Base-by-base conservation (phyloP, 2,888 invertebrate genomes). In the Drosophila aldrichi region DNA sequence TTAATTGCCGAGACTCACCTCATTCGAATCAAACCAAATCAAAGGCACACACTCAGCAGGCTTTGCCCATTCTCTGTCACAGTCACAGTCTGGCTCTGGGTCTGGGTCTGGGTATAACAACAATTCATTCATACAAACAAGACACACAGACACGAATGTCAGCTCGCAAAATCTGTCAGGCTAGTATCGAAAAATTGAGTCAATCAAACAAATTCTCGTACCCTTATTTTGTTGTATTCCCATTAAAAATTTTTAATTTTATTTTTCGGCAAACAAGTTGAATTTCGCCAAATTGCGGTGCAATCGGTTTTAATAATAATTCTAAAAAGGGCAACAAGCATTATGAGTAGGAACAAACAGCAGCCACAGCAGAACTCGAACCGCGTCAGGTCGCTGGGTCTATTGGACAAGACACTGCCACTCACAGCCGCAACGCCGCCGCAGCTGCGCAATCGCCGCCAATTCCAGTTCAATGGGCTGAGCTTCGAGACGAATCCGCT, bases 401-500 rank as follows among this genome's bases (percentile, higher is more conserved):
- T 88, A 9, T 12, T 82, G 34, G 38, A 64, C 16, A 75, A 71
- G 32, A 44, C 67, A 7, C 12, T 69, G 41, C 71, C 63, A 2
- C 20, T 80, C n/a, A 51, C 55, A 0, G 79, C 54, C 25, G 63
- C 65, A 14, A 51, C 80, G 3, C 59, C 62, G 2, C 67, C 70
- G 0, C 62, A 77, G 48, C 20, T 81, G 67, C 81, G 68, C 9
- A 18, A 57, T 7, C 56, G 58, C 2, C 82, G 84, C 0, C 49
- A 77, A 0, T 89, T 74, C 20, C 56, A 55, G 10, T 83, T 71
- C 54, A 73, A 82, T 51, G 82, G 77, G 0, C 57, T 58, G 69
- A 48, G 43, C 2, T 82, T 80, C 22, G 77, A 71, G 64, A 68
- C 77, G 20, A 57, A 40, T 16, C 67, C 83, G n/a, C 8, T 67